Base-by-base conservation (phyloP, 2,888 invertebrate genomes). In the Trachelus troglodyta region DNA sequence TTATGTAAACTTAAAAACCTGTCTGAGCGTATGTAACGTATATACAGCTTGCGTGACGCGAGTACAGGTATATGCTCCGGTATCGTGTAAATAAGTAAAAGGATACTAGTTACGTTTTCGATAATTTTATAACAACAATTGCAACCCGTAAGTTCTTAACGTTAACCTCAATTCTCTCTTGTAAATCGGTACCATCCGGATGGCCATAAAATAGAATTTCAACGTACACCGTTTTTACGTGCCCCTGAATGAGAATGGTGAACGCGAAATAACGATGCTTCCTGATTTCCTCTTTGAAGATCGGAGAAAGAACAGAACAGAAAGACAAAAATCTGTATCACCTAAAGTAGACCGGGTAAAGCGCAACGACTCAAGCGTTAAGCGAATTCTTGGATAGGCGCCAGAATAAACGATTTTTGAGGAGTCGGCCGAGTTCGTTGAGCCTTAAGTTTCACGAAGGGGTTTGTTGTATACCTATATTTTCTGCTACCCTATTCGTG, bases 321-420 rank as follows among this genome's bases (percentile, higher is more conserved):
- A 56, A 9, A 6, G 23, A 56, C 9, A 23, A 56, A 40, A 40
- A 23, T 15, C 40, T 23, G 23, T 40, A 40, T 40, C 40, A 40
- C 40, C 15, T 40, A 40, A 40, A 56, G 56, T 23, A 56, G 56
- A 56, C 56, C 56, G 56, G 23, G 56, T 23, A 9, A 56, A 23
- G 23, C 56, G 56, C 56, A 23, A 56, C 71, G 71, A 23, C 34
- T 73, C 69, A 73, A 74, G 80, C 79, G 79, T 78, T 80, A 80
- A 81, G 80, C 83, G 81, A 81, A 84, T 82, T 83, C 83, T 79
- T 83, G 81, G 83, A 81, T 74, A 73, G 73, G 33, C 74, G 83
- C 83, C 82, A 81, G 81, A 37, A 76, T 79, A 81, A 82, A 83
- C 76, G 77, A 81, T 81, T 80, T 77, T 77, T 75, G 76, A 75